A percentile compares a stretch with the other conserved stretches of the same genome.
These are phyloP conservation scores for Sebastes dallii DNA, from an alignment of 2,797 vertebrate genomes.

Conservation along the genomic window DNA sequence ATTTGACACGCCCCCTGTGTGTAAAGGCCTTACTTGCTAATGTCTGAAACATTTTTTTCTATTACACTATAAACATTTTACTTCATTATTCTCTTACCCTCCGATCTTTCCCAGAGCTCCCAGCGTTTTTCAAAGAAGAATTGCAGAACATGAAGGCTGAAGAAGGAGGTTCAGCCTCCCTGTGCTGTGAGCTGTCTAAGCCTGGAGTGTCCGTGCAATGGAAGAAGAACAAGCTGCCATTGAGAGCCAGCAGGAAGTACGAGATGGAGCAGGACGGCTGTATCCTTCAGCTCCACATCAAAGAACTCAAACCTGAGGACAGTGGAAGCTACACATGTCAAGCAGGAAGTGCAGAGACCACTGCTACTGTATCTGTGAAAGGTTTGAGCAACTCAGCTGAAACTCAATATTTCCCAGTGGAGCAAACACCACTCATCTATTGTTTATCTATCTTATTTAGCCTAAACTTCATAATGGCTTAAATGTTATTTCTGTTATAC, in stretches of 20 bases:
- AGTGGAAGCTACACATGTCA: slow-evolving; percentile 84
- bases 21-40: not conserved
- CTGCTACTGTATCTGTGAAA: slow-evolving; percentile 60
- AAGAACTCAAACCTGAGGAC: slow-evolving; percentile 81
- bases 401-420: not conserved
- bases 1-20: no score
- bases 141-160: slow-evolving; percentile 78
- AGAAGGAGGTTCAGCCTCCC: slow-evolving; percentile 75
- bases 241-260: slow-evolving; percentile 81
- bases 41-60: not conserved
- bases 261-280: slow-evolving; percentile 81
- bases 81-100: not conserved
- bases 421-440: not conserved
- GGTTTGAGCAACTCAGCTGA: slow-evolving; percentile 32
- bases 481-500: not conserved
- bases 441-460: not conserved
- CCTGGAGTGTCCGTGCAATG: slow-evolving; percentile 73
- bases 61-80: not conserved
- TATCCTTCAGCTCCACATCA: slow-evolving; percentile 81
- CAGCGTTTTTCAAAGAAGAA: slow-evolving; percentile 80
- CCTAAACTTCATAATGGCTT: not conserved
- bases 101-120: slow-evolving; percentile 69
- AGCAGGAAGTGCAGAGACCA: slow-evolving; percentile 59
- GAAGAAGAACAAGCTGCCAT: slow-evolving; percentile 82
- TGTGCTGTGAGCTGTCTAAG: slow-evolving; percentile 85